Percentiles rank a stretch among this genome's conserved stretches.
phyloP scores from a whole-genome alignment of 2,797 vertebrate genomes.

The Sebastolobus altivelis region DNA sequence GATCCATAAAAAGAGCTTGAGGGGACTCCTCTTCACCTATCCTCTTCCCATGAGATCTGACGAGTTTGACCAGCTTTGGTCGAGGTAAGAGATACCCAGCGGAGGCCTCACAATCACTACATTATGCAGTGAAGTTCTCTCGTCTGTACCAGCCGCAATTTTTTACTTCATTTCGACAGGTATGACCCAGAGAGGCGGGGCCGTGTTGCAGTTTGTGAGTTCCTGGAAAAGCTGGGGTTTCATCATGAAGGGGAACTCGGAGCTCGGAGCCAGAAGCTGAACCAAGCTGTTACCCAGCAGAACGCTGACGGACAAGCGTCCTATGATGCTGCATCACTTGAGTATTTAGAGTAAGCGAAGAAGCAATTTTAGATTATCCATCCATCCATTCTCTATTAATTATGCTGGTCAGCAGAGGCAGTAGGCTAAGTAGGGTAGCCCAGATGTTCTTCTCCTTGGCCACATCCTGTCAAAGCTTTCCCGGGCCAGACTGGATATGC shows the following conservation, averaged over 20 bases:
- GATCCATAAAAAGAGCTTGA: slow-evolving; percentile 49
- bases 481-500: no score
- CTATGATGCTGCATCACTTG: slow-evolving; percentile 11
- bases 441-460: not conserved
- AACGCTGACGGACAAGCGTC: not conserved
- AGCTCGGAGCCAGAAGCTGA: not conserved
- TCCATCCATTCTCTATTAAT: no score
- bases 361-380: not conserved
- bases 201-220: slow-evolving; percentile 35
- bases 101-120: not conserved
- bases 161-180: slow-evolving; percentile 28
- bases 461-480: no score
- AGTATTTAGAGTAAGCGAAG: slow-evolving; percentile 18
- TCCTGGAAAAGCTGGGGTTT: slow-evolving; percentile 42
- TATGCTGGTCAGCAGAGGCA: not conserved
- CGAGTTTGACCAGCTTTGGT: slow-evolving; percentile 57
- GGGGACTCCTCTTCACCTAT: slow-evolving; percentile 45
- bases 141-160: not conserved
- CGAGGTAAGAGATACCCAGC: slow-evolving; percentile 31
- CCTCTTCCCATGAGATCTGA: slow-evolving; percentile 35
- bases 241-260: not conserved
- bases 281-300: not conserved
- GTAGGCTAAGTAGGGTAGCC: not conserved
- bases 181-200: slow-evolving; percentile 38
- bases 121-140: not conserved